These are phyloP conservation scores for Lypha dubia DNA, from an alignment of 2,888 invertebrate genomes.

Conservation along the genomic window DNA sequence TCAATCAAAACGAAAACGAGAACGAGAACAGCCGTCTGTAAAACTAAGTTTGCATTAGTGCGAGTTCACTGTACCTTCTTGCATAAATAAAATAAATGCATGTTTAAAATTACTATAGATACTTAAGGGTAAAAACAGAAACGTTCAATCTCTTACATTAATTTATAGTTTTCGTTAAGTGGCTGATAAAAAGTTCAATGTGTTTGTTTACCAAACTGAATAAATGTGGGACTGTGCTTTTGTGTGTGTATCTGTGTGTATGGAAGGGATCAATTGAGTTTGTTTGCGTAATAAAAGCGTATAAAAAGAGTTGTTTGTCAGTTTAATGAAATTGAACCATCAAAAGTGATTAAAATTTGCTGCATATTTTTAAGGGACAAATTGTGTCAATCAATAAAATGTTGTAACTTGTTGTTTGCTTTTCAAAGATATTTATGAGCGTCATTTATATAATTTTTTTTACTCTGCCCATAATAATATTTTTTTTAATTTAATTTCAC, in stretches of 20 bases:
- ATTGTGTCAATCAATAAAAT: conserved; percentile 58
- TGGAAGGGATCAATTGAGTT: not conserved
- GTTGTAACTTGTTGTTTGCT: conserved; percentile 23
- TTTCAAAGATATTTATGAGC: conserved; percentile 23
- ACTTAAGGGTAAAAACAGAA: conserved; percentile 43
- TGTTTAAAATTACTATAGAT: conserved; percentile 36
- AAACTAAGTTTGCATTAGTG: no score
- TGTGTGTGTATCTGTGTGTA: conserved; percentile 9
- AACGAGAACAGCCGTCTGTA: no score
- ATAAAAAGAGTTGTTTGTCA: conserved; percentile 28
- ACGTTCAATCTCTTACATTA: conserved; percentile 20
- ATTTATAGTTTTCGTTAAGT: conserved; percentile 15
- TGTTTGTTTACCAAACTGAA: conserved; percentile 31
- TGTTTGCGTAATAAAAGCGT: conserved; percentile 5
- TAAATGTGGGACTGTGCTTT: no score
- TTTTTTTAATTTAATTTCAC: conserved; percentile 8
- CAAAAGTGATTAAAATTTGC: conserved; percentile 60
- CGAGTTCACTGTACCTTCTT: no score
- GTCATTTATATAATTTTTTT: conserved; percentile 21
- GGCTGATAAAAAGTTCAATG: conserved; percentile 39
- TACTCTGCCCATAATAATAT: not conserved
- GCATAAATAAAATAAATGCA: conserved; percentile 60
- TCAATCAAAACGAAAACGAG: no score
- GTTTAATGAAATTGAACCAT: conserved; percentile 62
- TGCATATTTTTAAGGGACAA: conserved; percentile 30